These are phyloP conservation scores for Invenusta paracnida DNA, from an alignment of 2,888 invertebrate genomes.

Conservation along the genomic window DNA sequence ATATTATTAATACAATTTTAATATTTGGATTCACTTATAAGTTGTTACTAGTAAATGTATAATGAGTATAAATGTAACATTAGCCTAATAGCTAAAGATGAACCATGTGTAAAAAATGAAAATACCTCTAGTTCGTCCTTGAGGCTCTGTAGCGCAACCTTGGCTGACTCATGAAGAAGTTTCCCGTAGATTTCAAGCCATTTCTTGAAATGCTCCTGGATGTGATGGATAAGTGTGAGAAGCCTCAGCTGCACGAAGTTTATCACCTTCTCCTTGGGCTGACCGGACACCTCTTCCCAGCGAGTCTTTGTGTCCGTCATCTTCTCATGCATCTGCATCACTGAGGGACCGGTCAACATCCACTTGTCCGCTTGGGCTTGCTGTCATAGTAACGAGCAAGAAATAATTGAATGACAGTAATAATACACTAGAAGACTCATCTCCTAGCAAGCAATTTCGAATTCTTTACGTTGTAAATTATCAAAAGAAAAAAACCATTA, in stretches of 20 bases:
- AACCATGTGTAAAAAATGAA: constrained; percentile 46
- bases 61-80: too few species aligned
- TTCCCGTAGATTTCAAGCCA: constrained; percentile 75
- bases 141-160: constrained; percentile 69
- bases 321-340: constrained; percentile 74
- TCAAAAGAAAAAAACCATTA: too few species aligned
- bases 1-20: too few species aligned
- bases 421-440: too few species aligned
- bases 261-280: constrained; percentile 48
- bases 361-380: constrained; percentile 69
- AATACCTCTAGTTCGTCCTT: constrained; percentile 70
- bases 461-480: too few species aligned
- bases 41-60: too few species aligned
- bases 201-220: constrained; percentile 71
- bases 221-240: constrained; percentile 71
- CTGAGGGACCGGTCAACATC: constrained; percentile 67
- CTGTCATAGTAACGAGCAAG: too few species aligned
- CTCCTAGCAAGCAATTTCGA: too few species aligned
- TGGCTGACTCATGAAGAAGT: constrained; percentile 68
- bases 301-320: constrained; percentile 77
- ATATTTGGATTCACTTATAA: too few species aligned
- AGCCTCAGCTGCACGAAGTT: constrained; percentile 61
- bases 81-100: too few species aligned
- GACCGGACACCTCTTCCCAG: constrained; percentile 66
- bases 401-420: too few species aligned